These are phyloP conservation scores for Dendrolimus houi DNA, from an alignment of 2,888 invertebrate genomes.

Conservation along the genomic window DNA sequence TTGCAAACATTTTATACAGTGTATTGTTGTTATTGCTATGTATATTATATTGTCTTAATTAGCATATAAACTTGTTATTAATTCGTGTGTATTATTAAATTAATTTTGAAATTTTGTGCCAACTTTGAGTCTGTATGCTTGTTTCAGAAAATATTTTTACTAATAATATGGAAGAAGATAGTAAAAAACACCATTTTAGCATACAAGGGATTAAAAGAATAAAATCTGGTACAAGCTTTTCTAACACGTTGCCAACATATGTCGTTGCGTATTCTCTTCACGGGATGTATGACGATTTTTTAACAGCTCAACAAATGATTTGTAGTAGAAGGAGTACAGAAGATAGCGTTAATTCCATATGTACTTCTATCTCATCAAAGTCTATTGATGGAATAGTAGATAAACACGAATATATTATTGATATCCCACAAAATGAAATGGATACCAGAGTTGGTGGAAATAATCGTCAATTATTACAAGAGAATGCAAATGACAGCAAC, in stretches of 20 bases:
- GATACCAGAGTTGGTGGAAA: constrained; percentile 9
- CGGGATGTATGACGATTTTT: constrained; percentile 27
- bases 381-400: constrained; percentile 14
- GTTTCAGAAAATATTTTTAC: too few relatives aligned
- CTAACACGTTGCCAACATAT: constrained; percentile 21
- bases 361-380: constrained; percentile 19
- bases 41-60: too few relatives aligned
- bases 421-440: constrained; percentile 15
- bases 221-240: constrained; percentile 16
- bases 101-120: too few relatives aligned
- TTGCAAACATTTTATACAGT: not conserved
- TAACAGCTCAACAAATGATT: constrained; percentile 21
- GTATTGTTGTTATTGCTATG: too few relatives aligned
- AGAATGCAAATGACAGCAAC: not conserved
- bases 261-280: constrained; percentile 31
- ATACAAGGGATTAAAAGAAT: constrained; percentile 9
- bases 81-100: too few relatives aligned
- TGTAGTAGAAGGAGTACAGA: constrained; percentile 21
- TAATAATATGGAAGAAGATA: constrained; percentile 1
- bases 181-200: constrained; percentile 6
- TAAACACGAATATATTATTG: constrained; percentile 7
- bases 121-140: too few relatives aligned
- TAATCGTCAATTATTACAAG: not conserved
- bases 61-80: too few relatives aligned
- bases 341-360: constrained; percentile 17